Percentiles rank a stretch among this genome's conserved stretches.
Evolutionary conservation across 2,113 vertebrate genomes (phyloP).

Genomic region (Todiramphus saurophagus): DNA sequence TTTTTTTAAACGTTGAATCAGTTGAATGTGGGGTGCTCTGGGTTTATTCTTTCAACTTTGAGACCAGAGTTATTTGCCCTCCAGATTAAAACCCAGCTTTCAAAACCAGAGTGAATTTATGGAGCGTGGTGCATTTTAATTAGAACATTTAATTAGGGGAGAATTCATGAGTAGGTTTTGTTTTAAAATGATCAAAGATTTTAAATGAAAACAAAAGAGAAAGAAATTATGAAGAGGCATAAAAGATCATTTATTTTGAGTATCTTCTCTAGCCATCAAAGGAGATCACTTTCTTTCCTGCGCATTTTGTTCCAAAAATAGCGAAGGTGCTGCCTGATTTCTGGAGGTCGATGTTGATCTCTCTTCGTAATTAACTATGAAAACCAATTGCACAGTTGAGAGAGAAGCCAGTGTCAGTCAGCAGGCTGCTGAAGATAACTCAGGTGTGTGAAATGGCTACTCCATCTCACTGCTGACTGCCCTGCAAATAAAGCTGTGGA

Average conservation of each 20-base stretch:
- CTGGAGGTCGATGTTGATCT: conserved; percentile 36
- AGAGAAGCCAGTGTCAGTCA: neutral
- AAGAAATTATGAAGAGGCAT: neutral
- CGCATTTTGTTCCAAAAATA: conserved; percentile 57
- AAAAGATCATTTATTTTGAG: conserved; percentile 46
- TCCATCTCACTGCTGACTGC: fast-evolving
- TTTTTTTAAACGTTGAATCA: neutral
- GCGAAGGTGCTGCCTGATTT: conserved; percentile 28
- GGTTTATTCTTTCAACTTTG: neutral
- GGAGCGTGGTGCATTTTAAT: conserved; percentile 53
- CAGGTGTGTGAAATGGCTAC: conserved; percentile 52
- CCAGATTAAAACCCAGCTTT: conserved; percentile 44
- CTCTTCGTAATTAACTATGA: conserved; percentile 43
- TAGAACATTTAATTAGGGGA: conserved; percentile 59
- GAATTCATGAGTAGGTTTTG: conserved; percentile 38
- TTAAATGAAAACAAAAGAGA: conserved; percentile 52
- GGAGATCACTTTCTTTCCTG: conserved; percentile 33
- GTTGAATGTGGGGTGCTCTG: neutral
- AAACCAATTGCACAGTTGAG: conserved; percentile 10
- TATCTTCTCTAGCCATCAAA: conserved; percentile 8
- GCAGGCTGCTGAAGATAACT: conserved; percentile 22
- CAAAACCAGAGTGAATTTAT: conserved; percentile 50
- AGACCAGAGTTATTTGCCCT: conserved; percentile 41
- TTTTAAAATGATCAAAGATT: conserved; percentile 43
- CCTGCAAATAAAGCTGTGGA: neutral